Conservation (phyloP, 2,888 invertebrate genomes). For the Zhengitettix transpicula region DNA sequence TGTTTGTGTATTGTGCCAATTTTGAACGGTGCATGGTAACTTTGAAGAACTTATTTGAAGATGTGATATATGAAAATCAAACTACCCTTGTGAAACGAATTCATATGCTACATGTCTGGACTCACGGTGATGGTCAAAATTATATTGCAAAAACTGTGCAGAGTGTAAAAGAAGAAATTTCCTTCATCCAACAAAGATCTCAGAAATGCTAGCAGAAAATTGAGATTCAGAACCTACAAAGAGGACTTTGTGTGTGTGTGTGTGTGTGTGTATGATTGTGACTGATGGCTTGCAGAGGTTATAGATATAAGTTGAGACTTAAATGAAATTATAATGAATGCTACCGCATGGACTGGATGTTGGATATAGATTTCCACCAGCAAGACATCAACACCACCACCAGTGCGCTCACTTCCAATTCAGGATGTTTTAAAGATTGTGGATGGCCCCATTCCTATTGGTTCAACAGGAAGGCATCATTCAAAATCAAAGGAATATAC, state of each 20-base stretch:
- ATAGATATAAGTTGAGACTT: not conserved
- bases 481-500: too few species aligned
- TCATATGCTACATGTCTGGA: not conserved
- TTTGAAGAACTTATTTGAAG: conserved; percentile 3
- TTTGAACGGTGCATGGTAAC: conserved; percentile 5
- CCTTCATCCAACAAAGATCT: not conserved
- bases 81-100: too few species aligned
- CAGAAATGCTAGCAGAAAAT: too few species aligned
- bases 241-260: not conserved
- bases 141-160: not conserved
- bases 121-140: not conserved
- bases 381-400: not conserved
- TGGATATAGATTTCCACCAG: not conserved
- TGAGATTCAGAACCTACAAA: not conserved
- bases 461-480: too few species aligned
- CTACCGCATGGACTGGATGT: not conserved
- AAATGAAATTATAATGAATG: not conserved
- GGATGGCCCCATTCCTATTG: too few species aligned
- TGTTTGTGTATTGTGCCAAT: conserved; percentile 10
- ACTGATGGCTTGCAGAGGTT: not conserved
- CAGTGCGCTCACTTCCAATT: not conserved
- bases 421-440: too few species aligned
- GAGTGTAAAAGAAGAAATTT: not conserved
- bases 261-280: not conserved
- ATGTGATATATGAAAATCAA: not conserved